Evolutionary conservation across 2,113 vertebrate genomes (phyloP).

Genomic region (Colius striatus): DNA sequence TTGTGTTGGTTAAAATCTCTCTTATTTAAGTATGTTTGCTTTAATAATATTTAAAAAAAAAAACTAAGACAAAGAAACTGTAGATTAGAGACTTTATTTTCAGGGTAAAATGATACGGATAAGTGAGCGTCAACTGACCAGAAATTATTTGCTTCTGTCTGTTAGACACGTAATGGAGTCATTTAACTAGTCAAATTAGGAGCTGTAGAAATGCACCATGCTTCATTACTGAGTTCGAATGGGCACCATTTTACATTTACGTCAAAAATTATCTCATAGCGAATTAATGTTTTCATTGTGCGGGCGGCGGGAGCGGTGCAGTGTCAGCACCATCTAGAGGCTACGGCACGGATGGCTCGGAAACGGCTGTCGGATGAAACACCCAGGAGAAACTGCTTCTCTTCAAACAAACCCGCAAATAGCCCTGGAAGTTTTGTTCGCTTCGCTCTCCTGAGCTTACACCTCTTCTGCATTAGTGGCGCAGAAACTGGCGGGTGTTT

Average conservation of each 20-base stretch:
- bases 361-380: neutral
- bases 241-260: slow-evolving; percentile 98
- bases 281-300: slow-evolving; percentile 99
- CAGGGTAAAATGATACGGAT: slow-evolving; percentile 93
- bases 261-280: slow-evolving; percentile 99
- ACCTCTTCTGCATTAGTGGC: accelerated
- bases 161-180: slow-evolving; percentile 99
- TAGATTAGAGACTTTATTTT: slow-evolving; percentile 89
- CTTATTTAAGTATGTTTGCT: slow-evolving; percentile 79
- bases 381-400: neutral
- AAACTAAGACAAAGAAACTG: slow-evolving; percentile 84
- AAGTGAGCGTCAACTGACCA: slow-evolving; percentile 99
- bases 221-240: slow-evolving; percentile 99
- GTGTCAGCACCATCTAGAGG: slow-evolving; percentile 96
- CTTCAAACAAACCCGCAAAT: neutral
- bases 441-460: neutral
- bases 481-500: accelerated
- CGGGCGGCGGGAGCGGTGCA: slow-evolving; percentile 74
- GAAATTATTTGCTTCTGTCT: slow-evolving; percentile 99
- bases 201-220: slow-evolving; percentile 98
- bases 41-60: slow-evolving; percentile 77
- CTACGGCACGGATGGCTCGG: neutral
- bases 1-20: slow-evolving; percentile 66
- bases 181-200: slow-evolving; percentile 99
- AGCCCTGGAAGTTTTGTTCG: neutral